Percentiles rank a stretch among this genome's conserved stretches.
Conservation (phyloP, 2,113 vertebrate species). For the Athene cunicularia region DNA sequence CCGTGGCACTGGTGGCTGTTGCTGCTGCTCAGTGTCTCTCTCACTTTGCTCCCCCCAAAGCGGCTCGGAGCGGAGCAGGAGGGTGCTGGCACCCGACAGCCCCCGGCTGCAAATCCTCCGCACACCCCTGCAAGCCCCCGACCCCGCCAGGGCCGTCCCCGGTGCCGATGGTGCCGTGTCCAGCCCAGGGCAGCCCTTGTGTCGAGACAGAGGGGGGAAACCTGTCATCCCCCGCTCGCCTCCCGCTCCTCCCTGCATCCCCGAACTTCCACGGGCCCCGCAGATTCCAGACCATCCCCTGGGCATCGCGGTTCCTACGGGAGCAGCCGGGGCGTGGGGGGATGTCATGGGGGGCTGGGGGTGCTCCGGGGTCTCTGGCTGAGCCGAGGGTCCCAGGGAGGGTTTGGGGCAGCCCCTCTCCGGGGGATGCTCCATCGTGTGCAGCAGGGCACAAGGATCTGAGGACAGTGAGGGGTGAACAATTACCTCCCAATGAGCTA, state of each 20-base stretch:
- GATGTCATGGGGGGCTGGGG: background rate
- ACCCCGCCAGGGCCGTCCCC: too few species aligned
- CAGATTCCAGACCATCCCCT: background rate
- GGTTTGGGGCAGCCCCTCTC: background rate
- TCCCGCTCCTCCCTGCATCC: background rate
- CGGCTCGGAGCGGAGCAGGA: fast-evolving
- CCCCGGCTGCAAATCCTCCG: background rate
- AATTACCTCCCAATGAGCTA: background rate
- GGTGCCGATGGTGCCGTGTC: background rate
- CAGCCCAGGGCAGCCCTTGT: background rate
- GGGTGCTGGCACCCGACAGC: background rate
- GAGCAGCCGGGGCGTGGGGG: too few species aligned
- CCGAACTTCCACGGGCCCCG: fast-evolving
- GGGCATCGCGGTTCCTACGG: fast-evolving
- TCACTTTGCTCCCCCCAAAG: background rate
- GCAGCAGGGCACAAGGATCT: background rate
- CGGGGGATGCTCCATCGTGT: background rate
- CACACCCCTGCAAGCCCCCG: fast-evolving
- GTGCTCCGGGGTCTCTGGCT: background rate
- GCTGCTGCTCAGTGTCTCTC: background rate
- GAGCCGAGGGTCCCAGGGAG: background rate
- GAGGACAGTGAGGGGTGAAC: background rate
- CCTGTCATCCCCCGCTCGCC: background rate
- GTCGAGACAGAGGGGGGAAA: background rate
- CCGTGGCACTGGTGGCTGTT: fast-evolving